Evolutionary conservation across 2,113 vertebrate genomes (phyloP), one percentile per base, ranked within the genome.

Genomic region (Syrrhaptes paradoxus): DNA sequence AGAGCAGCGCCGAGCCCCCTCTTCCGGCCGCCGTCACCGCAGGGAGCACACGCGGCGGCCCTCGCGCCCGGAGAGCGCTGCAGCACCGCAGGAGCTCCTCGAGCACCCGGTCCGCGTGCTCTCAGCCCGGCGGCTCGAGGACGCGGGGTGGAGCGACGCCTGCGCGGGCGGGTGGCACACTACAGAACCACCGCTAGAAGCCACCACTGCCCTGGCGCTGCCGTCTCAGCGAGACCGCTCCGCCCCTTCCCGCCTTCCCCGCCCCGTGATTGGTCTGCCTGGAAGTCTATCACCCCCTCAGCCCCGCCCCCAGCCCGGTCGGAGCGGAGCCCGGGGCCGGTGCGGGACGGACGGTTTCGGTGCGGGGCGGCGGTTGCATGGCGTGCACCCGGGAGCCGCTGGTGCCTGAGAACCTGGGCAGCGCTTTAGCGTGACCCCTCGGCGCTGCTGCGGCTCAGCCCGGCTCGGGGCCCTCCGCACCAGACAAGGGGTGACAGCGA

Each of bases 161-260:
- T 24, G 38, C 38, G 38, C 38, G 38, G 38, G 38, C 38, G 38
- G 38, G 38, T 11, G 38, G 38, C 38, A 41, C 38, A 13, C 38
- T 41, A 41, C 45, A 18, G 45, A 46, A 18, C 15, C 28, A 2
- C 61, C 74, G 0, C 52, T 6, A 79, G 45, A 31, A 20, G 14
- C 0, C 52, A 24, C 45, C 9, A 1, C 3, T 0, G 4, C 1
- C 2, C 52, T 4, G 0, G 26, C 26, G 3, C 59, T 0, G 20
- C 25, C 29, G 1, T 17, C 4, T 6, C 11, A 11, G 22, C 6
- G 16, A 13, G 17, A 1, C 6, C 8, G 16, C 32, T 5, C 71
- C 90, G 43, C 76, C 70, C 31, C 52, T 2, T 54, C 32, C 49
- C 22, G 2, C 41, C 48, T 4, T 7, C 10, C 15, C 1, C 17